phyloP scores from a whole-genome alignment of 2,888 invertebrate genomes.

The Trichogramma evanescens region DNA sequence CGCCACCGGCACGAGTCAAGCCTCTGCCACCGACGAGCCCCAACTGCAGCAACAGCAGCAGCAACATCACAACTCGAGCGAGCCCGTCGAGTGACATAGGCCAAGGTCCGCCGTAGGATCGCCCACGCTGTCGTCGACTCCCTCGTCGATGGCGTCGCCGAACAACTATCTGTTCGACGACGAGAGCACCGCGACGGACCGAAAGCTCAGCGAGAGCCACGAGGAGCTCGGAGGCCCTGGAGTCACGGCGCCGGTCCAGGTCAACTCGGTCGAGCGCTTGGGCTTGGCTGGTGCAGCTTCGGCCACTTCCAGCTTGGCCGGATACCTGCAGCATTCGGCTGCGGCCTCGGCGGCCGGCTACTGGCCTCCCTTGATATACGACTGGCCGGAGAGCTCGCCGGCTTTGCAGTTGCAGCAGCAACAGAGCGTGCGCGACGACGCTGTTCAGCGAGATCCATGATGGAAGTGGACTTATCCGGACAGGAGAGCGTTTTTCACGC shows the following conservation, averaged over 20 bases:
- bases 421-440: background rate
- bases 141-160: slow-evolving; percentile 43
- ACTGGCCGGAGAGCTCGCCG: slow-evolving; percentile 42
- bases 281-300: slow-evolving; percentile 20
- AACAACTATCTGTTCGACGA: slow-evolving; percentile 43
- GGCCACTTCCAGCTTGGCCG: slow-evolving; percentile 36
- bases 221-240: slow-evolving; percentile 14
- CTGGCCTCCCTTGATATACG: slow-evolving; percentile 42
- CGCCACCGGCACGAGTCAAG: slow-evolving; percentile 18
- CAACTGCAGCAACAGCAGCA: slow-evolving; percentile 26
- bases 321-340: slow-evolving; percentile 43
- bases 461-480: no score
- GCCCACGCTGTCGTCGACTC: slow-evolving; percentile 42
- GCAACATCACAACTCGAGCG: slow-evolving; percentile 2
- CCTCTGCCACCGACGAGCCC: slow-evolving; percentile 24
- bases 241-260: slow-evolving; percentile 26
- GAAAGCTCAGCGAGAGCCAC: slow-evolving; percentile 32
- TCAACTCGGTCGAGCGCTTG: slow-evolving; percentile 28
- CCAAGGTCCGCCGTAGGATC: slow-evolving; percentile 43
- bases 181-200: slow-evolving; percentile 41
- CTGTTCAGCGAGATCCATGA: no score
- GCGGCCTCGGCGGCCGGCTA: slow-evolving; percentile 35
- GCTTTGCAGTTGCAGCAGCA: slow-evolving; percentile 25
- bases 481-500: no score
- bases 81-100: slow-evolving; percentile 43